These are phyloP conservation scores for Hepsetus odoe DNA, from an alignment of 2,113 vertebrate genomes.

Conservation along the genomic window DNA sequence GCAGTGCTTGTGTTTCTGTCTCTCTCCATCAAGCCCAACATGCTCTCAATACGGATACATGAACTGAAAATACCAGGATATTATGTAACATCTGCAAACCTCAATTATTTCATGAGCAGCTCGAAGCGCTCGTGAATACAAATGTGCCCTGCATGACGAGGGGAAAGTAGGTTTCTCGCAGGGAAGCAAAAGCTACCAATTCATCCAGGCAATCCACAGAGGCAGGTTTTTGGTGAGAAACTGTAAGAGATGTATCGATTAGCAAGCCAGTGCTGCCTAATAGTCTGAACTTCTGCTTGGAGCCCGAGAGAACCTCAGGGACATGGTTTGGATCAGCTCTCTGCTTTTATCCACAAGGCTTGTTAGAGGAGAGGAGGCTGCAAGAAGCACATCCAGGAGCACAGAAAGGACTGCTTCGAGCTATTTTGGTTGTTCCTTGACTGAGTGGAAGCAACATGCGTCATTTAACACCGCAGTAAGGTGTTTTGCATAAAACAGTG, in stretches of 20 bases:
- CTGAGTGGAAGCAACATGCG: background rate
- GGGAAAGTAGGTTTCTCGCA: slow-evolving; percentile 38
- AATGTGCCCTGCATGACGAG: slow-evolving; percentile 51
- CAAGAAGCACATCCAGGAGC: slow-evolving; percentile 20
- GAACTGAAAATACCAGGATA: slow-evolving; percentile 51
- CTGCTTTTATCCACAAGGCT: slow-evolving; percentile 12
- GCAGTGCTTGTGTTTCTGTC: slow-evolving; percentile 31
- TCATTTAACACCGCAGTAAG: slow-evolving; percentile 6
- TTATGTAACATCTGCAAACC: slow-evolving; percentile 57
- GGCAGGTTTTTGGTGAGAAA: slow-evolving; percentile 34
- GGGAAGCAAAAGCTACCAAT: slow-evolving; percentile 47
- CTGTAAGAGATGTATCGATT: slow-evolving; percentile 41
- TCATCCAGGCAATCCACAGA: slow-evolving; percentile 8
- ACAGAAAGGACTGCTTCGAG: slow-evolving; percentile 1
- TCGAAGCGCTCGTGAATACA: slow-evolving; percentile 52
- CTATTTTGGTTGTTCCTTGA: background rate
- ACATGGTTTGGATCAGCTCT: background rate
- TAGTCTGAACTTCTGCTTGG: slow-evolving; percentile 18
- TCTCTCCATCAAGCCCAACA: slow-evolving; percentile 48
- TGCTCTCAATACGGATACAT: slow-evolving; percentile 46
- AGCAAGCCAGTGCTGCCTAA: background rate
- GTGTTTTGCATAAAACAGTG: background rate
- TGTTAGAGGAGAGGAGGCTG: background rate
- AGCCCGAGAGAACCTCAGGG: slow-evolving; percentile 15
- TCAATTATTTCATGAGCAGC: slow-evolving; percentile 56